Conservation (phyloP, 2,113 vertebrate genomes). For the Mormyrus lacerda region DNA sequence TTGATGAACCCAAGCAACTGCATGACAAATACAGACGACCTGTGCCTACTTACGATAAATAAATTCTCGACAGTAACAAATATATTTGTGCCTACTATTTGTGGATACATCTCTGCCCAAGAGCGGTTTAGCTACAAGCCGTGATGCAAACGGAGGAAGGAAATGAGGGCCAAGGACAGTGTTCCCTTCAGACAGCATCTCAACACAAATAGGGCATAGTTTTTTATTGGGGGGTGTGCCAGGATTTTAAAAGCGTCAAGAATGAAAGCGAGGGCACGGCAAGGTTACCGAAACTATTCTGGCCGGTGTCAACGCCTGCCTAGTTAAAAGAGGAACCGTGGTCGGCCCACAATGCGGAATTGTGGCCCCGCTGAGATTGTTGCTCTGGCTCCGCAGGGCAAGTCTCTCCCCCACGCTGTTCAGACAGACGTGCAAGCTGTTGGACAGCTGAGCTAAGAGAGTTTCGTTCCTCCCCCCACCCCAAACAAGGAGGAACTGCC, state of each 20-base stretch:
- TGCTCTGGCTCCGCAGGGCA: neutral
- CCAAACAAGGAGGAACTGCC: neutral
- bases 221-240: neutral
- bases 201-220: neutral
- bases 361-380: neutral
- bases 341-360: neutral
- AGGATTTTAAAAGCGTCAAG: neutral
- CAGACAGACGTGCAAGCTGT: constrained; percentile 12
- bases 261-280: constrained; percentile 12
- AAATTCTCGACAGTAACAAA: constrained; percentile 11
- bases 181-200: neutral
- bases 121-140: neutral
- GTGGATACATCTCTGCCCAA: neutral
- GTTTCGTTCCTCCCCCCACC: neutral
- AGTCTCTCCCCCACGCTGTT: constrained; percentile 11
- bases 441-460: constrained; percentile 13
- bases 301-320: neutral
- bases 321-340: neutral
- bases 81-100: constrained; percentile 4
- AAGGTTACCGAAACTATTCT: neutral
- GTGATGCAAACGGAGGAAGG: neutral
- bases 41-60: constrained; percentile 1
- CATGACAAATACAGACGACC: neutral
- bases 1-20: neutral
- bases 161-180: constrained; percentile 4